These are phyloP conservation scores for Pangasius djambal DNA, from an alignment of 2,797 vertebrate species.

Conservation along the genomic window DNA sequence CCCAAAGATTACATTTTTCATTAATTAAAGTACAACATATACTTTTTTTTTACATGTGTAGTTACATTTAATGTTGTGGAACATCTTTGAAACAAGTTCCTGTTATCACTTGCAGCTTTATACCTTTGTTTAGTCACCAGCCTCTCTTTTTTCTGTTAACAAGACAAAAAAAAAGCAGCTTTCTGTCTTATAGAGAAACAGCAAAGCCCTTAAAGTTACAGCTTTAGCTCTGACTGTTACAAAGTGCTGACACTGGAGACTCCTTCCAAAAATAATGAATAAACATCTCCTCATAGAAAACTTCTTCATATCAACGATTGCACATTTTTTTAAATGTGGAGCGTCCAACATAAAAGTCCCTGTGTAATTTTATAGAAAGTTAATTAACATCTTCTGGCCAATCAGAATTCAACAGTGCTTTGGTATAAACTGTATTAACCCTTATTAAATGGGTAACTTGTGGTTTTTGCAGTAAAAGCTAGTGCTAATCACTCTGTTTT, in stretches of 20 bases:
- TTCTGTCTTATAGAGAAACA: not conserved
- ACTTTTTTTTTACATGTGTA: not conserved
- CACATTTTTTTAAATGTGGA: not conserved
- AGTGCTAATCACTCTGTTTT: conserved; percentile 24
- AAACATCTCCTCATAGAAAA: not conserved
- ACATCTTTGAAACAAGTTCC: too few species aligned
- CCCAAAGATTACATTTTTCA: not conserved
- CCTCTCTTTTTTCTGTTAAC: not conserved
- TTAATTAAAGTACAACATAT: not conserved
- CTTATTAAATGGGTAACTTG: conserved; percentile 18
- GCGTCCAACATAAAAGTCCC: not conserved
- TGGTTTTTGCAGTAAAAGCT: conserved; percentile 37
- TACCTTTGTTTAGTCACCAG: not conserved
- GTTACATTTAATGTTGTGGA: not conserved
- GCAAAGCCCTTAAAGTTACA: not conserved
- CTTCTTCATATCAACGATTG: not conserved
- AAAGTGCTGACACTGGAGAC: not conserved
- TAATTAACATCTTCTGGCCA: not conserved
- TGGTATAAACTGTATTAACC: not conserved
- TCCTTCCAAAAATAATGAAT: not conserved
- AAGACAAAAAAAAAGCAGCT: not conserved
- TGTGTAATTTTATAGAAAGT: not conserved
- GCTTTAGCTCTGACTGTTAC: not conserved
- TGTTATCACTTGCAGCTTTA: not conserved
- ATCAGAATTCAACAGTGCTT: not conserved